A percentile compares a stretch with the other conserved stretches of the same genome.
Conservation (phyloP, 2,797 vertebrate genomes). For the Cynodonichthys magdalenae region DNA sequence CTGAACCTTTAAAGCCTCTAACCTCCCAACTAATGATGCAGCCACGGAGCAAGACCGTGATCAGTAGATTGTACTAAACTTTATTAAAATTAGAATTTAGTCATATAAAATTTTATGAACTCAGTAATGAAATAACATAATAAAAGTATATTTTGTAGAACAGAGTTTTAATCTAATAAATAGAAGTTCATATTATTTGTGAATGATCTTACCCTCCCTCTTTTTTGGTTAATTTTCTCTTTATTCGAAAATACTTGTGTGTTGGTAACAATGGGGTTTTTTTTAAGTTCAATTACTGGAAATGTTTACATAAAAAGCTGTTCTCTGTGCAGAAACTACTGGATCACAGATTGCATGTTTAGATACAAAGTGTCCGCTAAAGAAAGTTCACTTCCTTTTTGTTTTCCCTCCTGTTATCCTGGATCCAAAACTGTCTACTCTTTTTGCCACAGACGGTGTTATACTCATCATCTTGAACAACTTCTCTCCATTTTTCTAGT, state of each 20-base stretch:
- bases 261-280: too few species aligned
- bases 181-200: not conserved
- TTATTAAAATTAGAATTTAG: too few species aligned
- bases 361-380: not conserved
- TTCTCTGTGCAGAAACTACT: not conserved
- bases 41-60: not conserved
- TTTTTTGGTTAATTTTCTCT: too few species aligned
- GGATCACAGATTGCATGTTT: not conserved
- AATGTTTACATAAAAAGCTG: not conserved
- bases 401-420: not conserved
- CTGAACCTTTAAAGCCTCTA: not conserved
- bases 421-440: too few species aligned
- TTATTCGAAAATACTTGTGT: too few species aligned
- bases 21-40: not conserved
- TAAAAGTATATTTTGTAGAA: not conserved
- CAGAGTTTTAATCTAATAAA: not conserved
- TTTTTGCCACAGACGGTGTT: too few species aligned
- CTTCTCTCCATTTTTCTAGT: too few species aligned
- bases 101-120: too few species aligned
- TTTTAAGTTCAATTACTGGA: too few species aligned
- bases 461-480: too few species aligned
- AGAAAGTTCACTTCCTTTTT: not conserved
- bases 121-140: not conserved
- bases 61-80: not conserved
- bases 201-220: not conserved